A percentile compares a stretch with the other conserved stretches of the same genome.
Evolutionary conservation across 2,797 vertebrate genomes (phyloP).

Genomic region (Cebuella pygmaea): DNA sequence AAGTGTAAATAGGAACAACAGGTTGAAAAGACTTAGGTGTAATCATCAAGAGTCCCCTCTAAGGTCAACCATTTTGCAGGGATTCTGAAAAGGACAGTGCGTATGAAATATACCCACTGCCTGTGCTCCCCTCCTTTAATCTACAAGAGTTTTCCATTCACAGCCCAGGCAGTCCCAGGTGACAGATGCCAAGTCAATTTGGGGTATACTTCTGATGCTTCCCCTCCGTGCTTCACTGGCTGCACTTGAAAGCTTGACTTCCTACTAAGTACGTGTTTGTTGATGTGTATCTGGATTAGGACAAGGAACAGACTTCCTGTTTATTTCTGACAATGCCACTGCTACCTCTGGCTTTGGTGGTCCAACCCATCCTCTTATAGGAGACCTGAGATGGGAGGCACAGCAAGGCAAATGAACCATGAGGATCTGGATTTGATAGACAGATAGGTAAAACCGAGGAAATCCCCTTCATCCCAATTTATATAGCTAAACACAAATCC

Average conservation of each 20-base stretch:
- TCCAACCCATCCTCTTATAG: background rate
- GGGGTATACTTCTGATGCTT: constrained; percentile 61
- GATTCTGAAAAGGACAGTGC: constrained; percentile 65
- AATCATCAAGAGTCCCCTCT: constrained; percentile 49
- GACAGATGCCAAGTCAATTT: constrained; percentile 63
- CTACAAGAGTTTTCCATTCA: constrained; percentile 81
- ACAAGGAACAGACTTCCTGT: constrained; percentile 24
- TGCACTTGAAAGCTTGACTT: constrained; percentile 60
- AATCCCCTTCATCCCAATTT: background rate
- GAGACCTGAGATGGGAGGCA: background rate
- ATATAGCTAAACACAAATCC: background rate
- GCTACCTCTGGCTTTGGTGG: background rate
- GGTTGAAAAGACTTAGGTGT: constrained; percentile 42
- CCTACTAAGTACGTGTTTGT: constrained; percentile 4
- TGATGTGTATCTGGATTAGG: constrained; percentile 44
- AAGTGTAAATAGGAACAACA: constrained; percentile 66
- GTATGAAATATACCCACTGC: constrained; percentile 42
- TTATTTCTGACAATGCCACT: background rate
- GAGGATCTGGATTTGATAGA: background rate
- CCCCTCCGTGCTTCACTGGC: background rate
- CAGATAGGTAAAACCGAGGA: background rate
- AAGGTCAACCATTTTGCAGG: constrained; percentile 66
- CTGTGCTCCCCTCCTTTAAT: constrained; percentile 48
- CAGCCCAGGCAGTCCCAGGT: constrained; percentile 4
- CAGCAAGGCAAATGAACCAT: background rate